Evolutionary conservation across 2,113 vertebrate genomes (phyloP).

Genomic region (Sprattus sprattus): DNA sequence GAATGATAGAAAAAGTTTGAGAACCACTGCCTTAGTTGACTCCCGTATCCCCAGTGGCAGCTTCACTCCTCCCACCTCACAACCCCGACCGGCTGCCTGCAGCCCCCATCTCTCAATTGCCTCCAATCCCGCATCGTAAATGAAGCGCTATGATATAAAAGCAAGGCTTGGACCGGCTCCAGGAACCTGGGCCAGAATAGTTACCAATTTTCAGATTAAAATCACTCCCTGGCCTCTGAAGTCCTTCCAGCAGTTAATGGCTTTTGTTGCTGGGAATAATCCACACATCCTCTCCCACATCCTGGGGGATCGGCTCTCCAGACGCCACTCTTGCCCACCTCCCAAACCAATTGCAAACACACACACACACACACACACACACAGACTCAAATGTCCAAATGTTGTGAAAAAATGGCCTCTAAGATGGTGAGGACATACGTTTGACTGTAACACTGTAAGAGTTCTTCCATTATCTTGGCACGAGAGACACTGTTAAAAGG

Average conservation of each 20-base stretch:
- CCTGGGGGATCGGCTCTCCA: conserved; percentile 66
- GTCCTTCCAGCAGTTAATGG: conserved; percentile 77
- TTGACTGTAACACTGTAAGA: neutral
- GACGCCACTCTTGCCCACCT: conserved; percentile 50
- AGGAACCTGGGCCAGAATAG: conserved; percentile 70
- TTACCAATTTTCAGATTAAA: conserved; percentile 78
- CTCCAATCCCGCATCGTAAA: conserved; percentile 61
- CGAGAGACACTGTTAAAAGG: neutral
- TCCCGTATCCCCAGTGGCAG: conserved; percentile 71
- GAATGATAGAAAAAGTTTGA: too few species aligned
- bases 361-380: neutral
- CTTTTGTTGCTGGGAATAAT: conserved; percentile 81
- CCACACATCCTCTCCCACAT: conserved; percentile 81
- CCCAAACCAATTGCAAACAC: neutral
- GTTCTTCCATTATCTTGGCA: neutral
- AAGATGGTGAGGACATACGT: neutral
- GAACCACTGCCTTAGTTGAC: conserved; percentile 73
- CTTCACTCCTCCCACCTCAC: conserved; percentile 15
- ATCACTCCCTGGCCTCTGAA: conserved; percentile 73
- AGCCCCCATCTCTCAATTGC: conserved; percentile 41
- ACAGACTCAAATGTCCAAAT: neutral
- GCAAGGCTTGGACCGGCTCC: conserved; percentile 64
- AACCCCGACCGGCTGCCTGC: conserved; percentile 33
- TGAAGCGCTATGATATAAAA: conserved; percentile 66
- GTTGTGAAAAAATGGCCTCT: neutral